These are phyloP conservation scores for Etheostoma spectabile DNA, from an alignment of 2,113 vertebrate species.

Conservation along the genomic window DNA sequence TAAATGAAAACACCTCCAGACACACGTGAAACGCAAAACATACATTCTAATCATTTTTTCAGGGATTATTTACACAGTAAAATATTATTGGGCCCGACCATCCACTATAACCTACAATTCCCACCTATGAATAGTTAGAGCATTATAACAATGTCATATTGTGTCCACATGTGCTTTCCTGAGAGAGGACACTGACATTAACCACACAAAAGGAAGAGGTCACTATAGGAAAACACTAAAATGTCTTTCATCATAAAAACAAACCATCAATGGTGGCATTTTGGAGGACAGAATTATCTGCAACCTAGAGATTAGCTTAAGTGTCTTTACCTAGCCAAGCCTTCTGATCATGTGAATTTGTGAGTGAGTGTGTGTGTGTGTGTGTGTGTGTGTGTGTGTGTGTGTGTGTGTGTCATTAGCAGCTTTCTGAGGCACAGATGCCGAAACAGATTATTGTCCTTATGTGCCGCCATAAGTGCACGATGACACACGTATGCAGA, in stretches of 20 bases:
- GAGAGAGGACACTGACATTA: background rate
- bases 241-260: background rate
- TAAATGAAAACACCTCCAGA: background rate
- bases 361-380: background rate
- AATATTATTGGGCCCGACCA: background rate
- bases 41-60: background rate
- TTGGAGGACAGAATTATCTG: background rate
- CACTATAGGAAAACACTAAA: background rate
- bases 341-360: background rate
- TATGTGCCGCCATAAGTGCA: slow-evolving; percentile 24
- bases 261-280: background rate
- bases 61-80: background rate
- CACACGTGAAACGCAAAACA: background rate
- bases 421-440: slow-evolving; percentile 61
- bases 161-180: background rate
- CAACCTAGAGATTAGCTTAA: background rate
- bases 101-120: background rate
- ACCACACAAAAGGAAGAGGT: background rate
- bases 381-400: slow-evolving; percentile 26
- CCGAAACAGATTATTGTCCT: slow-evolving; percentile 65
- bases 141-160: background rate
- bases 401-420: slow-evolving; percentile 37
- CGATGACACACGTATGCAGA: background rate
- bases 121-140: background rate
- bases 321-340: background rate